These are phyloP conservation scores for Tapera naevia DNA, from an alignment of 2,797 vertebrate genomes.

Conservation along the genomic window DNA sequence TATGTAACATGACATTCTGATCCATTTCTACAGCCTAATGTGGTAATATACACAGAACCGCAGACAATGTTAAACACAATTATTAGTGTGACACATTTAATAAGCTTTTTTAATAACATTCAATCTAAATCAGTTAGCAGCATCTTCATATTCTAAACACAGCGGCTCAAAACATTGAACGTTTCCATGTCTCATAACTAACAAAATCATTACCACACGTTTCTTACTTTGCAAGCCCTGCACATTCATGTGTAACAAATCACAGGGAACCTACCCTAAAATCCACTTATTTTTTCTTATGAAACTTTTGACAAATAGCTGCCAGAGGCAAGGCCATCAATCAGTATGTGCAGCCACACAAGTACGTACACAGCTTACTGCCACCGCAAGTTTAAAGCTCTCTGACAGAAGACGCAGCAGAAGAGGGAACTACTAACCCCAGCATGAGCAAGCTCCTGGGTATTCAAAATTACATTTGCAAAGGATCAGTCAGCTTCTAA, in stretches of 20 bases:
- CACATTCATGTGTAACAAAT: not conserved
- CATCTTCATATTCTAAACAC: not conserved
- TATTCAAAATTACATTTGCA: not conserved
- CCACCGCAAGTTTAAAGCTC: not conserved
- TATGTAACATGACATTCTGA: not conserved
- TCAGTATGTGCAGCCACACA: fast-evolving
- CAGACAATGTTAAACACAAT: not conserved
- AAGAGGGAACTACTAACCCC: not conserved
- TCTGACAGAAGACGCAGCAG: not conserved
- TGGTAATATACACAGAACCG: not conserved
- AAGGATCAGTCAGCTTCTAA: not conserved
- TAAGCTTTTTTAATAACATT: not conserved
- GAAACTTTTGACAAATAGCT: not conserved
- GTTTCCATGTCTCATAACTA: not conserved
- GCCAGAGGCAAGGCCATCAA: not conserved
- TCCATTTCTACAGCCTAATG: not conserved
- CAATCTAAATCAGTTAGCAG: not conserved
- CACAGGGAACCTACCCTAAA: fast-evolving
- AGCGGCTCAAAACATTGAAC: not conserved
- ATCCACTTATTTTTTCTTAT: not conserved
- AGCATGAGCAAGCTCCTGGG: not conserved
- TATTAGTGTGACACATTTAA: not conserved
- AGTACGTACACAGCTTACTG: not conserved
- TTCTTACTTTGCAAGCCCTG: not conserved
- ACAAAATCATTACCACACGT: not conserved